phyloP scores from a whole-genome alignment of 2,113 vertebrate genomes.

The Dasyornis broadbenti region DNA sequence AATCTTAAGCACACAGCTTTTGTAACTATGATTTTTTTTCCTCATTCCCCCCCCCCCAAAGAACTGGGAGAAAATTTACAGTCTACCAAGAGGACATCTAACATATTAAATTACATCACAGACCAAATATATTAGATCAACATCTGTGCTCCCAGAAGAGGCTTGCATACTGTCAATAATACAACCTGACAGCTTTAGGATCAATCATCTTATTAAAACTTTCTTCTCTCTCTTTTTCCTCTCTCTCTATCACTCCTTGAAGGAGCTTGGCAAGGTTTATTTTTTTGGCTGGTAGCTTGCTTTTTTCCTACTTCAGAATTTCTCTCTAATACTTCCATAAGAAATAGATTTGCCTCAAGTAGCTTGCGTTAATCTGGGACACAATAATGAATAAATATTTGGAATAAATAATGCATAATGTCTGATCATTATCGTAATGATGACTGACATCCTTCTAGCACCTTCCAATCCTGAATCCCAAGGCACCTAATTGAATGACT shows the following conservation, averaged over 20 bases:
- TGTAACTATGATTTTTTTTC: not conserved
- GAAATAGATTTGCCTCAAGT: slow-evolving; percentile 42
- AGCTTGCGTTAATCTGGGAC: slow-evolving; percentile 34
- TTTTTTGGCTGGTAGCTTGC: not conserved
- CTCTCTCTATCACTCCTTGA: not conserved
- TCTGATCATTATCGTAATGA: slow-evolving; percentile 41
- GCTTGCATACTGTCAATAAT: slow-evolving; percentile 27
- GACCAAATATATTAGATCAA: slow-evolving; percentile 51
- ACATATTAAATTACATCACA: slow-evolving; percentile 23
- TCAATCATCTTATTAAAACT: slow-evolving; percentile 55
- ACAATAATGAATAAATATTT: slow-evolving; percentile 60
- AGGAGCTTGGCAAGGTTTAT: not conserved
- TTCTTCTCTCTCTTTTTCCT: not conserved
- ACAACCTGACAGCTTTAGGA: slow-evolving; percentile 41
- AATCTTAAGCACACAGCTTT: not conserved
- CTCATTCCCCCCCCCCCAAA: not conserved
- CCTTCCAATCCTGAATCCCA: not conserved
- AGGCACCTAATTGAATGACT: not conserved
- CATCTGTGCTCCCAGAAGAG: slow-evolving; percentile 25
- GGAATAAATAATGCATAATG: slow-evolving; percentile 44
- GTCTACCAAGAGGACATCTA: slow-evolving; percentile 11
- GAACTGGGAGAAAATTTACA: slow-evolving; percentile 2
- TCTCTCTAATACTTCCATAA: not conserved
- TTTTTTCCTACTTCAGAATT: slow-evolving; percentile 24
- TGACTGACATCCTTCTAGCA: not conserved